Base-by-base conservation (phyloP, 2,797 vertebrate species). In the Vultur gryphus region DNA sequence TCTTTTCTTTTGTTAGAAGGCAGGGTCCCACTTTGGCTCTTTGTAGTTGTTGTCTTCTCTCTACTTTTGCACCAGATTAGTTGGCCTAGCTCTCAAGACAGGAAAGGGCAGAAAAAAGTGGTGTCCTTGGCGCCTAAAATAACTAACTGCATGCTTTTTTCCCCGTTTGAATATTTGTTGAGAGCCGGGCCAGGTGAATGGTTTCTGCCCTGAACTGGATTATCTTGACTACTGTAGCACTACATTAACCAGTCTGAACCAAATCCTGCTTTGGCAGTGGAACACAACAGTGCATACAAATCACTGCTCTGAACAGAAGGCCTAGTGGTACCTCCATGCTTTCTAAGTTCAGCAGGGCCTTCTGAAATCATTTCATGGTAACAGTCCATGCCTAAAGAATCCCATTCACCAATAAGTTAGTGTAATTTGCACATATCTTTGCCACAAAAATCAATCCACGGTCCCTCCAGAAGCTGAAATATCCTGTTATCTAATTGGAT, bases 11-110 rank as follows among this genome's bases (percentile, higher is more conserved):
- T 37, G 49, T 55, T 59, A 55, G 93, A 59, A 95, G 91, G 33
- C 39, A 85, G 29, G 25, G 44, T 77, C 75, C n/a, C 52, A 18
- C 49, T 58, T 61, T 20, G 28, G 51, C 19, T 87, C 26, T 59
- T 33, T 28, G 62, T 15, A 35, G 61, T 43, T 82, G 78, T 62
- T 87, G 39, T 39, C 39, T 76, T 71, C 41, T 65, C 71, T 70
- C 31, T 75, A 73, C 76, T 94, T 94, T 52, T 71, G 29, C 49
- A 37, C 73, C 24, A 75, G 92, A 55, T 87, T 67, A 37, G 92
- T 83, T 94, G 92, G 90, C 86, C 86, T 90, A 71, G 44, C 48
- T 88, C 79, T 79, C 87, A 62, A 41, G 55, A 59, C 35, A 35
- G 66, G n/a, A 73, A 84, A 91, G 26, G 48, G 6, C 51, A 79